Percentiles rank a stretch among this genome's conserved stretches.
These are phyloP conservation scores for Uria aalge DNA, from an alignment of 2,113 vertebrate genomes.

Conservation along the genomic window DNA sequence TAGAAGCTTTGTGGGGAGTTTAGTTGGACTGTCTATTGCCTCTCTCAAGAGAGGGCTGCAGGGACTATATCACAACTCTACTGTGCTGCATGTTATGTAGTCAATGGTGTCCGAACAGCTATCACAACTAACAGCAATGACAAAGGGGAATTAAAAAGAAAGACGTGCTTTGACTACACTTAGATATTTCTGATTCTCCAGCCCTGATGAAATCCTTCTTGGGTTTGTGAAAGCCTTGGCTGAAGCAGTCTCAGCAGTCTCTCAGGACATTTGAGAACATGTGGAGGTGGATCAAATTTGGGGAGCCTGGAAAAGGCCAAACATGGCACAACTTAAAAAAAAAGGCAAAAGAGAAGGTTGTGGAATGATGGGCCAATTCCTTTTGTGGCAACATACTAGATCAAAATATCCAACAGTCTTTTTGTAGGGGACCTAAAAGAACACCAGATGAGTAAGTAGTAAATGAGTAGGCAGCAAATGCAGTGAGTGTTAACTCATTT, in stretches of 20 bases:
- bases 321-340: not conserved
- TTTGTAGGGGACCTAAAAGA: not conserved
- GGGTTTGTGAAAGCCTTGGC: not conserved
- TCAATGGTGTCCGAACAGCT: not conserved
- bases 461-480: constrained; percentile 8
- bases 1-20: not conserved
- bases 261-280: not conserved
- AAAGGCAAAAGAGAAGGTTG: not conserved
- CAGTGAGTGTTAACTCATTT: constrained; percentile 42
- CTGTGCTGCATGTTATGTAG: not conserved
- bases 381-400: not conserved
- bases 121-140: not conserved
- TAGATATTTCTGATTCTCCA: not conserved
- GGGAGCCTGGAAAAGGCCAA: not conserved
- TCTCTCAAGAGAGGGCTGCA: not conserved
- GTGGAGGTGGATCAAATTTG: not conserved
- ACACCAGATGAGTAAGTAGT: not conserved
- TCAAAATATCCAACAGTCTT: not conserved
- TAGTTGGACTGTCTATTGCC: too few relatives aligned
- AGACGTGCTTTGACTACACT: not conserved
- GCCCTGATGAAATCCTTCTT: not conserved
- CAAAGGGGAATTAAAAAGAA: not conserved
- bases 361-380: not conserved
- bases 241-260: not conserved
- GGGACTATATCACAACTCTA: not conserved